Base-by-base conservation (phyloP, 1,140 invertebrate species). In the Procambarus clarkii region DNA sequence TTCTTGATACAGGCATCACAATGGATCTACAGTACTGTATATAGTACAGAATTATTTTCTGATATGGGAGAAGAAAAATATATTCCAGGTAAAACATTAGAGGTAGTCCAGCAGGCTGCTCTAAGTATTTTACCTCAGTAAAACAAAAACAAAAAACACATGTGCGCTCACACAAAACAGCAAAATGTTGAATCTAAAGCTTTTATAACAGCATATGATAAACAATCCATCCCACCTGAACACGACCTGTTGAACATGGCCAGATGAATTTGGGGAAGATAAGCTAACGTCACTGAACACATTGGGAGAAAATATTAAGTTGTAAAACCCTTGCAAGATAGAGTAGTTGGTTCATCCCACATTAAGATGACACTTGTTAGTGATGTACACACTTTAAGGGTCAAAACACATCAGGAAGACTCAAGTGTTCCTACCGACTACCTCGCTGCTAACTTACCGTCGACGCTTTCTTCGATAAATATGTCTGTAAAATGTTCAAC, bases 401-500 rank as follows among this genome's bases (percentile, higher is more conserved):
- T 74, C n/a, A 74, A 74, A n/a, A 74, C 69, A 74, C 2, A 7
- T 24, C n/a, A 86, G 46, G 69, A 48, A 60, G 24, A 13, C 34
- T 45, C 13, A 69, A 88, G 7, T 34, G 24, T 79, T 80, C 77
- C 86, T 80, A 80, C 86, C 54, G 18, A 60, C 76, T 91, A 91
- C 46, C 83, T 50, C 76, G 76, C 48, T 18, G 46, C 77, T 50
- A 91, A 79, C 89, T 85, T 86, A 91, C 89, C 89, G 45, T 54
- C 80, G 89, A 78, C 24, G 89, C 89, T 86, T 91, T 91, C 89
- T 91, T 91, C 80, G 89, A 91, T 60, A 91, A n/a, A 85, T 79
- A 78, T 84, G 89, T 91, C 89, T 91, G 89, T 54, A 91, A 91
- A 91, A 91, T 60, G 64, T 76, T 82, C 74, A 88, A 48, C 24